Evolutionary conservation across 2,113 vertebrate species (phyloP).

Genomic region (Pygathrix nemaeus): DNA sequence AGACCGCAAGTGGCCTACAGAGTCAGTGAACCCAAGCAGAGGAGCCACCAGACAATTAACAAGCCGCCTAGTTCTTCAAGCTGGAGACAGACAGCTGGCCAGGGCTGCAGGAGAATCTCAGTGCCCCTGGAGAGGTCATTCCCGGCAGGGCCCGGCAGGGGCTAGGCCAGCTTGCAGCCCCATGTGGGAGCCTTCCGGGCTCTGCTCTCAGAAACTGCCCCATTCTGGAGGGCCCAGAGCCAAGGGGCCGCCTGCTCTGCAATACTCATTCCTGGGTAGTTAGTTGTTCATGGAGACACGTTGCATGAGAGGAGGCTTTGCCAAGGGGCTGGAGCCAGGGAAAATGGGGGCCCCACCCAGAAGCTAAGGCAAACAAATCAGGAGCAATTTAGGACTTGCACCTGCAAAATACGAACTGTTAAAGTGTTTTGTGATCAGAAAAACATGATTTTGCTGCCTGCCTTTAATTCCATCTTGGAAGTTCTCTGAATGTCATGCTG

Average conservation of each 20-base stretch:
- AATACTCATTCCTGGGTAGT: background rate
- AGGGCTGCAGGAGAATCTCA: background rate
- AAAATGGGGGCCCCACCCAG: background rate
- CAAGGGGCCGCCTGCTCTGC: background rate
- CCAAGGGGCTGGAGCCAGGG: background rate
- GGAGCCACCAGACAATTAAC: background rate
- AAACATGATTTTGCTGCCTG: background rate
- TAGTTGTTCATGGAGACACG: background rate
- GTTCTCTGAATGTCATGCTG: background rate
- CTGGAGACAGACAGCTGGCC: background rate
- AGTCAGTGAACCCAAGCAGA: background rate
- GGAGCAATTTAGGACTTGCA: background rate
- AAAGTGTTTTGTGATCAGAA: constrained; percentile 13
- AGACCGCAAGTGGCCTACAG: background rate
- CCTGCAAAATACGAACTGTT: background rate
- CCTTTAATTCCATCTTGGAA: background rate
- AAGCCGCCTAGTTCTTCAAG: background rate
- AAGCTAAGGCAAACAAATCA: background rate
- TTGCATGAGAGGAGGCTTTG: background rate
- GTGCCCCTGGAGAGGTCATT: background rate
- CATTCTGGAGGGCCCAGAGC: background rate
- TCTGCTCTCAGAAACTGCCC: background rate
- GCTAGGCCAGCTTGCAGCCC: background rate
- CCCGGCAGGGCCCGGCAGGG: background rate
- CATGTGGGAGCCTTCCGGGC: background rate